phyloP scores from a whole-genome alignment of 2,113 vertebrate species.

The Acrocephalus arundinaceus region DNA sequence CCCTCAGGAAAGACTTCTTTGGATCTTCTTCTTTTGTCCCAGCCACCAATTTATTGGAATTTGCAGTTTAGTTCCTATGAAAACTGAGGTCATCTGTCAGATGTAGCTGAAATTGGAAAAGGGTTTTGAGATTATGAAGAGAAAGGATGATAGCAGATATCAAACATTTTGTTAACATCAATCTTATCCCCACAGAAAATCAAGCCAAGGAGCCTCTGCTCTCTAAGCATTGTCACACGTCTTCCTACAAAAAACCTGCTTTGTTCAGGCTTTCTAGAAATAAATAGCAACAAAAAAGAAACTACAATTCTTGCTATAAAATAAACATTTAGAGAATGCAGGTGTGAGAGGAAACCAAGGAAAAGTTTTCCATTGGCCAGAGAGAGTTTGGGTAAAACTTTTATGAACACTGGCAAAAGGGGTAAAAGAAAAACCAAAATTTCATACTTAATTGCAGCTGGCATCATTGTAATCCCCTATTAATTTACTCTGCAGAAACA shows the following conservation, averaged over 20 bases:
- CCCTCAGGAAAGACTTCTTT: not conserved
- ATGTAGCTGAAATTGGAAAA: not conserved
- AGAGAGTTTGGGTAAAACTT: not conserved
- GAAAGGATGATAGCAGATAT: not conserved
- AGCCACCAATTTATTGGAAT: not conserved
- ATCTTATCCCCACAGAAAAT: not conserved
- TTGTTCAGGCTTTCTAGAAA: not conserved
- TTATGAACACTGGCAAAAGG: rapidly evolving
- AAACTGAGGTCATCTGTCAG: not conserved
- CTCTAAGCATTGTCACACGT: not conserved
- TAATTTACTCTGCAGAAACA: not conserved
- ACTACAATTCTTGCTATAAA: not conserved
- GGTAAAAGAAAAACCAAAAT: not conserved
- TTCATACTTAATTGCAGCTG: not conserved
- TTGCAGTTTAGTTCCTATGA: not conserved
- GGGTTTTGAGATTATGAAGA: not conserved
- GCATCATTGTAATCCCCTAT: not conserved
- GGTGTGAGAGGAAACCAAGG: not conserved
- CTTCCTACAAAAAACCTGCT: not conserved
- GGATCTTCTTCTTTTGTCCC: not conserved
- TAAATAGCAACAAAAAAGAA: not conserved
- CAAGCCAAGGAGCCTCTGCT: not conserved
- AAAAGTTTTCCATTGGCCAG: not conserved
- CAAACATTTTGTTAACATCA: not conserved
- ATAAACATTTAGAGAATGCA: not conserved